phyloP scores from a whole-genome alignment of 2,113 vertebrate genomes.

The Heliornis fulica region DNA sequence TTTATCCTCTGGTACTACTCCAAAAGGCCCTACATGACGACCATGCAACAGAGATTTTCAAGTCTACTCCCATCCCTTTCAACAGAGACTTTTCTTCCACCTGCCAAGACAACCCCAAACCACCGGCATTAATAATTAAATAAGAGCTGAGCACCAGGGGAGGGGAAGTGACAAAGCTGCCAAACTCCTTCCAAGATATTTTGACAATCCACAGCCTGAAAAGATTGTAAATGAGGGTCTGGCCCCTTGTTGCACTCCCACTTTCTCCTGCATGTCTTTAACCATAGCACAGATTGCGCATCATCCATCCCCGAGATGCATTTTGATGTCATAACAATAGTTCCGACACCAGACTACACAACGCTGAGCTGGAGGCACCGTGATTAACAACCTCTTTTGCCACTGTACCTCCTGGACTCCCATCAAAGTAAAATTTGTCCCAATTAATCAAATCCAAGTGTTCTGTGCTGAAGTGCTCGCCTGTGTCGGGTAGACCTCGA shows the following conservation, averaged over 20 bases:
- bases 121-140: conserved; percentile 50
- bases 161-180: conserved; percentile 60
- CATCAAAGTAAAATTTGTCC: conserved; percentile 43
- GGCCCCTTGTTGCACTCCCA: neutral
- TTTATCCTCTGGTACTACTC: neutral
- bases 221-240: conserved; percentile 62
- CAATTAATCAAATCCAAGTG: conserved; percentile 66
- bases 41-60: neutral
- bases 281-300: neutral
- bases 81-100: conserved; percentile 29
- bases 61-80: conserved; percentile 14
- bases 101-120: neutral
- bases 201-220: conserved; percentile 61
- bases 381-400: conserved; percentile 45
- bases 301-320: conserved; percentile 44
- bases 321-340: conserved; percentile 56
- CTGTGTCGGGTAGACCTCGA: neutral
- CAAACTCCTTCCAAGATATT: conserved; percentile 44
- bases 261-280: conserved; percentile 39
- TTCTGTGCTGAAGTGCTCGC: neutral
- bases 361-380: neutral
- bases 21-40: neutral
- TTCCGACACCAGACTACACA: neutral
- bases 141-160: conserved; percentile 42
- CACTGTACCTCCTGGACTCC: neutral